Evolutionary conservation across 2,113 vertebrate species (phyloP), one percentile per base, ranked within the genome.

Genomic region (Gorilla gorilla): DNA sequence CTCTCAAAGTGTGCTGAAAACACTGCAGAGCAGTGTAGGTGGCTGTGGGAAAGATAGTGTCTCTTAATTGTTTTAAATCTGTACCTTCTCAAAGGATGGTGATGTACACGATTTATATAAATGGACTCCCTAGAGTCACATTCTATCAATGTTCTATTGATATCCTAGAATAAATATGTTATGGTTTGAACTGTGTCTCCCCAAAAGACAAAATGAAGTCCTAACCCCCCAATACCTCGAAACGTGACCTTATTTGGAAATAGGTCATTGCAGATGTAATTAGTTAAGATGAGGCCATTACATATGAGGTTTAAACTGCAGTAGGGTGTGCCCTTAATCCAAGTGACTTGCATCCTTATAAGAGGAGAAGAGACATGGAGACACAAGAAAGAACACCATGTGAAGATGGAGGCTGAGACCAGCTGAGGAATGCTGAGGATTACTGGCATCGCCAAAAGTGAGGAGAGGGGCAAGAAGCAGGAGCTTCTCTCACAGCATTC

Each of bases 221-320:
- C 8, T 70, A 90, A 48, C 18, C 11, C 35, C 27, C 27, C 11
- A 52, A 35, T 40, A 73, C 32, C 64, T 81, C 25, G 75, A 14
- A 96, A 76, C 43, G 38, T 70, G 43, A 80, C 17, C n/a, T 43
- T 82, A 57, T 64, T 87, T 95, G 52, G 75, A 93, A 97, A 89
- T 3, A 89, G 57, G 5, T 81, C 73, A 78, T 3, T 55, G 22
- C 13, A 50, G 25, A 68, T 68, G 6, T 68, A 68, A 35, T 68
- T 68, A 35, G 66, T 35, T 68, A 68, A 68, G 66, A 68, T 68
- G 32, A 68, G 66, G 16, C 16, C 66, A 64, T 64, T 64, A 64
- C 27, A 64, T 30, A 30, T 6, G 13, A 59, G 23, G 10, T 66
- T 61, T 64, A 52, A 23, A 48, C 1, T 13, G 6, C 57, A 52